Evolutionary conservation across 92 coral and sea anemone species (phyloP), one percentile per base, ranked within the genome.

Genomic region (Palythoa heliodiscus): DNA sequence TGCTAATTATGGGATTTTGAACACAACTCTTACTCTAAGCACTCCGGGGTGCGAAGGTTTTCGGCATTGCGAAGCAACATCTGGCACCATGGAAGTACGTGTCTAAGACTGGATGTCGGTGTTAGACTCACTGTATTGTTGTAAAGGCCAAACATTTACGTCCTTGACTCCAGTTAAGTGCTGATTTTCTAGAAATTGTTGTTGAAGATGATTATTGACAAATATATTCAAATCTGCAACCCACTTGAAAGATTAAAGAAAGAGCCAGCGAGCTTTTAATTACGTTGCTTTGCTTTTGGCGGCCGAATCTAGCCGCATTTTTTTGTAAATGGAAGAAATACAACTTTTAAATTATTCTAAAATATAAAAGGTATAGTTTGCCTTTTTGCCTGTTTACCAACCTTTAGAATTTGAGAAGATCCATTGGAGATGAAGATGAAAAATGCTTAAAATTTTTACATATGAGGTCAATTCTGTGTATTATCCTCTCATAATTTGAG

Each of bases 1-100:
- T 71, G 76, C 76, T 71, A 71, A 71, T 71, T 20, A 71, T 39
- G 14, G 39, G 76, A 0, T 71, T 71, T 71, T 11, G 76, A 39
- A 22, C 76, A 15, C 76, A 71, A 71, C 39, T 22, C 50, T 70
- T n/a, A n/a, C n/a, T n/a, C n/a, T n/a, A n/a, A 70, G 6, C 25
- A 6, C 76, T 39, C 11, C 48, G 54, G 76, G 54, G 1, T 15
- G 76, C 55, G 55, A 23, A 40, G 39, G 19, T 39, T 72, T 72
- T 72, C 6, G 43, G 23, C 1, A 8, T 17, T 52, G 48, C 5
- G 10, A 70, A 23, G 76, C 76, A 72, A 72, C 11, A 24, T 12
- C 52, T 3, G 53, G 39, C 6, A 71, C 15, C 53, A 23, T 35
- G 22, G n/a, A 3, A 38, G 50, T 12, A 71, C 66, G 16, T 72